phyloP scores from a whole-genome alignment of 2,113 vertebrate species.

The Hippopotamus amphibius region DNA sequence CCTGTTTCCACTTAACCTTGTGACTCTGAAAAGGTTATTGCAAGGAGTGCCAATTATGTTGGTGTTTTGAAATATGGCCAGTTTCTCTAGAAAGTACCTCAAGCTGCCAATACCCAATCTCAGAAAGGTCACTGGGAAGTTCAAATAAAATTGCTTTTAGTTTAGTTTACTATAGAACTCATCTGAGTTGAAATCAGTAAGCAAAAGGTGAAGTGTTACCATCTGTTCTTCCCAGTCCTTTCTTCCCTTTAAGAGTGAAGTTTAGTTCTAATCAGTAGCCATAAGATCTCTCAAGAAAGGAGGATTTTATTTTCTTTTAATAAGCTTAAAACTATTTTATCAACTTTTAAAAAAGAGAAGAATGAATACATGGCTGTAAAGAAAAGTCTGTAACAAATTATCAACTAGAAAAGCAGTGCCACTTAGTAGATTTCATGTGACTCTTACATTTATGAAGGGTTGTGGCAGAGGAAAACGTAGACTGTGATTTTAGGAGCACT shows the following conservation, averaged over 20 bases:
- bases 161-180: slow-evolving; percentile 42
- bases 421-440: background rate
- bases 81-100: slow-evolving; percentile 11
- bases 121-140: slow-evolving; percentile 68
- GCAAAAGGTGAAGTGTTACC: background rate
- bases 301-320: background rate
- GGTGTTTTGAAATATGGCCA: slow-evolving; percentile 50
- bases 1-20: slow-evolving; percentile 67
- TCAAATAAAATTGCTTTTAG: slow-evolving; percentile 73
- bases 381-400: background rate
- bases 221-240: background rate
- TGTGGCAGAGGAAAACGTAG: background rate
- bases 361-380: background rate
- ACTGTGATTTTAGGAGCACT: background rate
- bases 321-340: background rate
- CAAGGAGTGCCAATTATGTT: slow-evolving; percentile 44
- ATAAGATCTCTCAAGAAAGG: background rate
- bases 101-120: slow-evolving; percentile 49
- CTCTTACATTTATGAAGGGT: background rate
- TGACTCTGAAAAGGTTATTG: slow-evolving; percentile 57
- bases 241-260: background rate
- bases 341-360: background rate
- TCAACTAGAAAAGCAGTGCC: background rate
- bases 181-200: background rate
- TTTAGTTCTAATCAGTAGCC: background rate